These are phyloP conservation scores for Eulithis testata DNA, from an alignment of 2,888 invertebrate genomes.

Conservation along the genomic window DNA sequence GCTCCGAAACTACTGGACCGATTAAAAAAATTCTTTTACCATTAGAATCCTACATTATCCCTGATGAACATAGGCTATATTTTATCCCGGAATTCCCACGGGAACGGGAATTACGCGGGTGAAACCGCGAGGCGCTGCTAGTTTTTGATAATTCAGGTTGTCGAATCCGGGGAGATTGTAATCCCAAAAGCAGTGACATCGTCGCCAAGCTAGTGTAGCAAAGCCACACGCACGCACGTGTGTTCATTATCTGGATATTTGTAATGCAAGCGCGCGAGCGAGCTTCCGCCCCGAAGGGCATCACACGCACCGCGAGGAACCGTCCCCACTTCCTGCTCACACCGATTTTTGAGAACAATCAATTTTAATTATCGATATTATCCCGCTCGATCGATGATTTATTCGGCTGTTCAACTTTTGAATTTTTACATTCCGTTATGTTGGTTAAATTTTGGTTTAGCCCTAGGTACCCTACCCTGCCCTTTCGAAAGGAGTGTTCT, in stretches of 20 bases:
- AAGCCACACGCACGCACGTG: slow-evolving; percentile 56
- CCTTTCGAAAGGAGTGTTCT: too few species aligned
- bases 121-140: too few species aligned
- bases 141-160: neutral
- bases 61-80: too few species aligned
- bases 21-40: too few species aligned
- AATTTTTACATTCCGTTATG: slow-evolving; percentile 20
- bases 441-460: neutral
- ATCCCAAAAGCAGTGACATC: slow-evolving; percentile 2
- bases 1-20: too few species aligned
- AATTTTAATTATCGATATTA: slow-evolving; percentile 60
- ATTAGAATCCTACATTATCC: too few species aligned
- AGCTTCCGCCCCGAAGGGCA: slow-evolving; percentile 73
- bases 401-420: slow-evolving; percentile 52
- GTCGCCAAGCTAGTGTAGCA: slow-evolving; percentile 8
- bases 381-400: slow-evolving; percentile 51
- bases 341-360: slow-evolving; percentile 75
- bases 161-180: neutral
- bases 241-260: slow-evolving; percentile 77
- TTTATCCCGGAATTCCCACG: too few species aligned
- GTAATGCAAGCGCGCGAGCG: slow-evolving; percentile 74
- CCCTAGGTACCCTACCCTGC: too few species aligned
- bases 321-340: slow-evolving; percentile 76
- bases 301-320: slow-evolving; percentile 76
- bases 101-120: too few species aligned